phyloP scores from a whole-genome alignment of 92 coral and sea anemone genomes.

The Anthopleura xanthogrammica region DNA sequence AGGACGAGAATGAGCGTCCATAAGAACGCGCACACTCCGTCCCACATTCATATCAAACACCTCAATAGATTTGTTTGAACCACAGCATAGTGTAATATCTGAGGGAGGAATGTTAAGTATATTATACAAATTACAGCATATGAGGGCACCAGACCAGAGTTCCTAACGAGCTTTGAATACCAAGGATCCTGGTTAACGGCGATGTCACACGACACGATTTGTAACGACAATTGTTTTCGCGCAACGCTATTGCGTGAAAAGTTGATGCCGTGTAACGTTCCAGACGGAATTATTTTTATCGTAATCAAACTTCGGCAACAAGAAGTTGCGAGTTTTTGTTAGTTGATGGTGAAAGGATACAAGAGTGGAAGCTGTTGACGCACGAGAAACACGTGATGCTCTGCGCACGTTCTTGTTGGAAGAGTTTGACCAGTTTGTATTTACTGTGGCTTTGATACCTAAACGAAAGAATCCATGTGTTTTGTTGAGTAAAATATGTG shows the following conservation, averaged over 20 bases:
- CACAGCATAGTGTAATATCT: constrained; percentile 93
- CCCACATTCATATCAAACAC: constrained; percentile 94
- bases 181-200: too few relatives aligned
- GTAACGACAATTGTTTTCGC: too few relatives aligned
- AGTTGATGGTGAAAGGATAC: constrained; percentile 68
- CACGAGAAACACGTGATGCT: constrained; percentile 81
- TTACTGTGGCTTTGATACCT: constrained; percentile 85
- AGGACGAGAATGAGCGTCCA: constrained; percentile 89
- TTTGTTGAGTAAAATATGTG: too few relatives aligned
- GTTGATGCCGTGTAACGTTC: too few relatives aligned
- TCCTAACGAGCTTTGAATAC: too few relatives aligned
- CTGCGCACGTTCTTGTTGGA: constrained; percentile 82
- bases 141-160: too few relatives aligned
- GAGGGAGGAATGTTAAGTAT: not conserved
- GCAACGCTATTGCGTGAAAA: too few relatives aligned
- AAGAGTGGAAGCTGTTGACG: constrained; percentile 88
- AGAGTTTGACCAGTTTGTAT: constrained; percentile 78
- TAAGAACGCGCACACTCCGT: constrained; percentile 68
- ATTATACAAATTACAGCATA: not conserved
- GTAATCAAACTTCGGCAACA: too few relatives aligned
- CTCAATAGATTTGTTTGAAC: constrained; percentile 89
- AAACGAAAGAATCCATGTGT: not conserved
- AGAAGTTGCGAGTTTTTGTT: not conserved
- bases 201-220: too few relatives aligned
- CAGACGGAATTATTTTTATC: too few relatives aligned